A percentile compares a stretch with the other conserved stretches of the same genome.
Conservation (phyloP, 2,888 invertebrate species). For the Cremastinae sp. region DNA sequence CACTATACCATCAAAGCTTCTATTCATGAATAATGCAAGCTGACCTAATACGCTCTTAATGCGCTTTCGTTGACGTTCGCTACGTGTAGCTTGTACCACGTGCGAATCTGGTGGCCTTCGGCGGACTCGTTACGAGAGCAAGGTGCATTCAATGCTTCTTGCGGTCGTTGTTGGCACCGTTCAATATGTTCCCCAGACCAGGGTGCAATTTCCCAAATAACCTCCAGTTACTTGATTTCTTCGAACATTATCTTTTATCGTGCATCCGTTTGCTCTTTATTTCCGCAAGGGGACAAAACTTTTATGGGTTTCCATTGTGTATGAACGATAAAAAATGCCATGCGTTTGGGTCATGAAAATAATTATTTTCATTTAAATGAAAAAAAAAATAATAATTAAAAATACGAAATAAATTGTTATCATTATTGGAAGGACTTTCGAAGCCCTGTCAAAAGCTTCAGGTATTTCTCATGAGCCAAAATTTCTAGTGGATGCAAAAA, state of each 20-base stretch:
- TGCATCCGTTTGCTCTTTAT: not conserved
- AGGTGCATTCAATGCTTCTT: conserved; percentile 36
- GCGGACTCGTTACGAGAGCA: conserved; percentile 25
- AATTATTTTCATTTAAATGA: too few species aligned
- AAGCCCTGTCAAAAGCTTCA: conserved; percentile 7
- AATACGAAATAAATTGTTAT: too few species aligned
- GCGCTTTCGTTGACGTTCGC: conserved; percentile 59
- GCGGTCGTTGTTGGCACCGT: conserved; percentile 11
- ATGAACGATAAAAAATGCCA: not conserved
- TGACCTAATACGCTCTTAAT: conserved; percentile 67
- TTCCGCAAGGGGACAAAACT: not conserved
- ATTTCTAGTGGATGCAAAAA: conserved; percentile 1
- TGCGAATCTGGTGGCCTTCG: conserved; percentile 38
- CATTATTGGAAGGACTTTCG: too few species aligned
- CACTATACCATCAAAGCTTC: conserved; percentile 20
- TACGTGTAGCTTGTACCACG: conserved; percentile 44
- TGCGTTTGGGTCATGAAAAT: too few species aligned
- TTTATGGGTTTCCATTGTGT: not conserved
- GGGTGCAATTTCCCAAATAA: conserved; percentile 20
- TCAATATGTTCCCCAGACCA: not conserved
- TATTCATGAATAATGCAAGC: conserved; percentile 69
- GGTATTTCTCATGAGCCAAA: conserved; percentile 4
- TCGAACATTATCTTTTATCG: not conserved
- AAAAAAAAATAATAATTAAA: too few species aligned
- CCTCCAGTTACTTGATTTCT: conserved; percentile 2